A percentile compares a stretch with the other conserved stretches of the same genome.
Conservation (phyloP, 2,797 vertebrate genomes). For the Siniperca obscura region DNA sequence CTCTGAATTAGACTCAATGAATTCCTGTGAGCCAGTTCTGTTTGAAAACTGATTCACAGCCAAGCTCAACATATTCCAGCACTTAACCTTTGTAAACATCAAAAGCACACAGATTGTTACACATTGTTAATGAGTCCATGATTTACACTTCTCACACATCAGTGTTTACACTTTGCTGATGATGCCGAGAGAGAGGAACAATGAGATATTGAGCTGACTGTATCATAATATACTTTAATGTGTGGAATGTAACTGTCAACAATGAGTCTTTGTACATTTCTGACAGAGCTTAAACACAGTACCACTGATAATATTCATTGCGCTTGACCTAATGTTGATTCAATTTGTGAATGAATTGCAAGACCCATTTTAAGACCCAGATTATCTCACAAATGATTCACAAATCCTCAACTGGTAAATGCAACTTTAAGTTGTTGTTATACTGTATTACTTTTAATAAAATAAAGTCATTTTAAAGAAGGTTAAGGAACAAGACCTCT, state of each 20-base stretch:
- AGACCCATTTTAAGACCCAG: not conserved
- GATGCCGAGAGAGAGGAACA: slow-evolving; percentile 41
- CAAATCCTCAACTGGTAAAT: slow-evolving; percentile 5
- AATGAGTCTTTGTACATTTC: slow-evolving; percentile 2
- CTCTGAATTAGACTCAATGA: slow-evolving; percentile 27
- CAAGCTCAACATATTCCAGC: slow-evolving; percentile 54
- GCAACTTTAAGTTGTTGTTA: not conserved
- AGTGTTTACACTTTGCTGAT: slow-evolving; percentile 58
- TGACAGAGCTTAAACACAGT: slow-evolving; percentile 11
- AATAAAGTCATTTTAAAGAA: not conserved
- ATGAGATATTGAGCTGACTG: slow-evolving; percentile 26
- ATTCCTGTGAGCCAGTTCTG: slow-evolving; percentile 28
- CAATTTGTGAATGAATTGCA: slow-evolving; percentile 23
- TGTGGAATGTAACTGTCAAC: slow-evolving; percentile 26
- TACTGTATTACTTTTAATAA: not conserved
- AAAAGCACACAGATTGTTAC: slow-evolving; percentile 50
- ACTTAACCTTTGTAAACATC: slow-evolving; percentile 64
- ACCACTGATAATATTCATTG: slow-evolving; percentile 16
- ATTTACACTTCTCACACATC: slow-evolving; percentile 63
- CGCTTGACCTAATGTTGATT: slow-evolving; percentile 25
- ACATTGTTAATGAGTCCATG: slow-evolving; percentile 51
- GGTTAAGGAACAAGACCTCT: not conserved
- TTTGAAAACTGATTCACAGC: slow-evolving; percentile 51
- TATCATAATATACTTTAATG: slow-evolving; percentile 1
- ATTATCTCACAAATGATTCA: slow-evolving; percentile 29